Percentiles rank a stretch among this genome's conserved stretches.
Evolutionary conservation across 2,888 invertebrate genomes (phyloP).

Genomic region (Calephelis perditalis): DNA sequence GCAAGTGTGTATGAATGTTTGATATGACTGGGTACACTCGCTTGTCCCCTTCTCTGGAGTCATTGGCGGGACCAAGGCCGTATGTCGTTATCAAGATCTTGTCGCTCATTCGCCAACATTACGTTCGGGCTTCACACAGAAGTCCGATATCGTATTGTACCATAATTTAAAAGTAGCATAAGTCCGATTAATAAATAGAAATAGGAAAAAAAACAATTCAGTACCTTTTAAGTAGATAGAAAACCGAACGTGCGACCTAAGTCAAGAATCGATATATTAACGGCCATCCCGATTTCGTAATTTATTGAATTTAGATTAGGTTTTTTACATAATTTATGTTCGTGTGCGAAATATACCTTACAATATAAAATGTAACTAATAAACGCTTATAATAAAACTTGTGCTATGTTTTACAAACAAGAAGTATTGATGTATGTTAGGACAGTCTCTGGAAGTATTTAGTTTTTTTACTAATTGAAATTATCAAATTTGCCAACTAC

Average conservation of each 20-base stretch:
- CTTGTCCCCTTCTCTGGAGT: slow-evolving; percentile 74
- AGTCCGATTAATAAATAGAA: slow-evolving; percentile 70
- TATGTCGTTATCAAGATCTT: slow-evolving; percentile 70
- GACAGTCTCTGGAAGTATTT: slow-evolving; percentile 48
- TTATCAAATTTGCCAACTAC: slow-evolving; percentile 60
- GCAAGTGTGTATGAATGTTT: slow-evolving; percentile 45
- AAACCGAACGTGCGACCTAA: slow-evolving; percentile 76
- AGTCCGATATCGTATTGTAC: slow-evolving; percentile 69
- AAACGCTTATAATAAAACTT: slow-evolving; percentile 53
- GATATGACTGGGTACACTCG: slow-evolving; percentile 58
- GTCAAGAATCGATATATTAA: slow-evolving; percentile 75
- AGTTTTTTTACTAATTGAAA: slow-evolving; percentile 6
- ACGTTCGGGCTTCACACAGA: slow-evolving; percentile 60
- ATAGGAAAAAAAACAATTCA: slow-evolving; percentile 68
- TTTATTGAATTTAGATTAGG: slow-evolving; percentile 72
- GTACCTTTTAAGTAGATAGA: slow-evolving; percentile 72
- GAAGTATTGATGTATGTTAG: slow-evolving; percentile 49
- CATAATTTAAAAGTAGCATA: slow-evolving; percentile 70
- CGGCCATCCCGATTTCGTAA: slow-evolving; percentile 78
- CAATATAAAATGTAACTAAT: slow-evolving; percentile 64
- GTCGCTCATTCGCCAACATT: slow-evolving; percentile 75
- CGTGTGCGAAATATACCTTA: slow-evolving; percentile 58
- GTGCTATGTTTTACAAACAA: slow-evolving; percentile 54
- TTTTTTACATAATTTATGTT: slow-evolving; percentile 69
- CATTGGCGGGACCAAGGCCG: slow-evolving; percentile 67